A percentile compares a stretch with the other conserved stretches of the same genome.
phyloP scores from a whole-genome alignment of 2,113 vertebrate species.

The Trematomus loennbergii region DNA sequence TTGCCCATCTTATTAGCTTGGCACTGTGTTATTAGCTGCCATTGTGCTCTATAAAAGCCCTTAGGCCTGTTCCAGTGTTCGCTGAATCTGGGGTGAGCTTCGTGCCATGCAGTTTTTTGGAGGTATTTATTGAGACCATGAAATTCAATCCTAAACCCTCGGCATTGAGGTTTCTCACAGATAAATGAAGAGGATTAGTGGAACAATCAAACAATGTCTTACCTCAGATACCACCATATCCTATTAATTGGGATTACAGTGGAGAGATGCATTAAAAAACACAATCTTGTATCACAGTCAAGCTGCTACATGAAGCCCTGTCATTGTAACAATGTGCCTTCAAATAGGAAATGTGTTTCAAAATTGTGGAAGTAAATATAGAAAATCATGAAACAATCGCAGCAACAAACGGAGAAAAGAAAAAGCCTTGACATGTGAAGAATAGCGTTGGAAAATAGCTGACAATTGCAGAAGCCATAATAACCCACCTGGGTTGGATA shows the following conservation, averaged over 20 bases:
- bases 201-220: conserved; percentile 77
- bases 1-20: conserved; percentile 80
- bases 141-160: conserved; percentile 80
- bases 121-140: conserved; percentile 78
- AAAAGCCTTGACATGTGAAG: conserved; percentile 38
- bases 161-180: conserved; percentile 76
- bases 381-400: conserved; percentile 40
- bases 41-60: conserved; percentile 79
- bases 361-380: conserved; percentile 40
- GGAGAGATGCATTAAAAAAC: conserved; percentile 52
- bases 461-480: conserved; percentile 69
- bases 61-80: conserved; percentile 75
- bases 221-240: conserved; percentile 75
- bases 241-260: conserved; percentile 76
- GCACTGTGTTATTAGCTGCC: conserved; percentile 81
- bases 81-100: conserved; percentile 71
- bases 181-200: conserved; percentile 79
- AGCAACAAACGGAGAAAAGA: conserved; percentile 6
- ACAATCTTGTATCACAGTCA: conserved; percentile 49
- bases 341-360: conserved; percentile 30
- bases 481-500: conserved; percentile 77
- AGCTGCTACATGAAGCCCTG: conserved; percentile 37
- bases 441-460: conserved; percentile 60
- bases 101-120: conserved; percentile 76
- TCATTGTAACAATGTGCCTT: conserved; percentile 44